Percentiles rank a stretch among this genome's conserved stretches.
Conservation (phyloP, 2,888 invertebrate genomes). For the Eutolmus rufibarbis region DNA sequence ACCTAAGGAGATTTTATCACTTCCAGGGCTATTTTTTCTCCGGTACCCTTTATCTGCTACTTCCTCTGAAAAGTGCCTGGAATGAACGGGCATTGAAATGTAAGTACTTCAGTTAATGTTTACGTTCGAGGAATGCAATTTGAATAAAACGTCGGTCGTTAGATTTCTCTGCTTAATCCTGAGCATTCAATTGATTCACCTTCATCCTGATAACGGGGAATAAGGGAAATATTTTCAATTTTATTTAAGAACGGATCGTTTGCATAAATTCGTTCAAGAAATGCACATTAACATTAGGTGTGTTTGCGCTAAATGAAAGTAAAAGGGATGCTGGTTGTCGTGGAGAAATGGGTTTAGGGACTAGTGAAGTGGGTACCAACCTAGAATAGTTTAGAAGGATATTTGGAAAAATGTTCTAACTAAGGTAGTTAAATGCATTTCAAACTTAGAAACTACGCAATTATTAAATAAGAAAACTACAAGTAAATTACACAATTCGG, state of each 20-base stretch:
- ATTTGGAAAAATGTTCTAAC: neutral
- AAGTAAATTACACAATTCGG: too few species aligned
- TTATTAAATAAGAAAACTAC: too few species aligned
- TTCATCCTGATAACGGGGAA: neutral
- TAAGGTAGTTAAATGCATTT: too few species aligned
- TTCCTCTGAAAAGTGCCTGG: conserved; percentile 21
- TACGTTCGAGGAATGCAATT: conserved; percentile 28
- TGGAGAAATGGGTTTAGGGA: neutral
- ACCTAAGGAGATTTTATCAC: conserved; percentile 38
- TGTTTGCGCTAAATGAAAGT: neutral
- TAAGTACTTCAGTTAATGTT: conserved; percentile 31
- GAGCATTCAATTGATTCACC: conserved; percentile 11
- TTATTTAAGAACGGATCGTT: neutral
- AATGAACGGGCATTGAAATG: conserved; percentile 1
- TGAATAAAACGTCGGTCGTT: conserved; percentile 20
- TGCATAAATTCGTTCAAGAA: conserved; percentile 8
- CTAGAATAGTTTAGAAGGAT: neutral
- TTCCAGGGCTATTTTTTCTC: conserved; percentile 18
- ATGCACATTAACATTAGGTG: neutral
- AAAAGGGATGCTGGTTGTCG: neutral
- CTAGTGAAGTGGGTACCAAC: neutral
- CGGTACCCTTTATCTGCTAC: conserved; percentile 15
- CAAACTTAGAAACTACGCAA: too few species aligned
- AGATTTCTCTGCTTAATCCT: conserved; percentile 18
- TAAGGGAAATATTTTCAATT: conserved; percentile 19